These are phyloP conservation scores for Procambarus clarkii DNA, from an alignment of 1,140 invertebrate genomes.

Conservation along the genomic window DNA sequence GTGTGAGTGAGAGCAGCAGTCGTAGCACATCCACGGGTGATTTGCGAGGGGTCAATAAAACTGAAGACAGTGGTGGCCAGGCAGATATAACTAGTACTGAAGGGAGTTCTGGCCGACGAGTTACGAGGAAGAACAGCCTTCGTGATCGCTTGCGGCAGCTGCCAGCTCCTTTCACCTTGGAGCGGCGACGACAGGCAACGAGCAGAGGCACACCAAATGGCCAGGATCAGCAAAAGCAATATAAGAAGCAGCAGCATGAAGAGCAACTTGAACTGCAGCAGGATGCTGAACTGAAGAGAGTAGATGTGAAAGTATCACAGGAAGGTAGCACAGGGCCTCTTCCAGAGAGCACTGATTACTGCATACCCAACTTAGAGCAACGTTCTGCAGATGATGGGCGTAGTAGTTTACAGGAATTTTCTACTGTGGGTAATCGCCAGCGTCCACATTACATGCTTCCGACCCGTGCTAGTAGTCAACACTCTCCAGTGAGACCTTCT, in stretches of 20 bases:
- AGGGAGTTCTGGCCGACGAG: constrained; percentile 10
- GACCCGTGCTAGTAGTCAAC: constrained; percentile 53
- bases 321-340: neutral
- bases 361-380: neutral
- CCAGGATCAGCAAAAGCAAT: constrained; percentile 6
- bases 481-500: constrained; percentile 46
- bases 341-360: neutral
- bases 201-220: constrained; percentile 1
- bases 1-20: constrained; percentile 53
- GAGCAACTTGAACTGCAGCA: neutral
- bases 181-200: constrained; percentile 32
- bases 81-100: neutral
- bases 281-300: neutral
- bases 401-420: neutral
- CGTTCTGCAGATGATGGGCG: neutral
- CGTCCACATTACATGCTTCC: constrained; percentile 68
- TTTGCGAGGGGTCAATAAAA: constrained; percentile 10
- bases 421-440: neutral
- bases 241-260: constrained; percentile 24
- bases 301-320: neutral
- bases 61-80: neutral
- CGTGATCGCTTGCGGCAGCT: constrained; percentile 51
- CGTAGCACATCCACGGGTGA: constrained; percentile 59
- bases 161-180: constrained; percentile 50
- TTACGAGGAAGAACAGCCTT: constrained; percentile 57